Conservation (phyloP, 2,113 vertebrate species). For the Muntiacus reevesi region DNA sequence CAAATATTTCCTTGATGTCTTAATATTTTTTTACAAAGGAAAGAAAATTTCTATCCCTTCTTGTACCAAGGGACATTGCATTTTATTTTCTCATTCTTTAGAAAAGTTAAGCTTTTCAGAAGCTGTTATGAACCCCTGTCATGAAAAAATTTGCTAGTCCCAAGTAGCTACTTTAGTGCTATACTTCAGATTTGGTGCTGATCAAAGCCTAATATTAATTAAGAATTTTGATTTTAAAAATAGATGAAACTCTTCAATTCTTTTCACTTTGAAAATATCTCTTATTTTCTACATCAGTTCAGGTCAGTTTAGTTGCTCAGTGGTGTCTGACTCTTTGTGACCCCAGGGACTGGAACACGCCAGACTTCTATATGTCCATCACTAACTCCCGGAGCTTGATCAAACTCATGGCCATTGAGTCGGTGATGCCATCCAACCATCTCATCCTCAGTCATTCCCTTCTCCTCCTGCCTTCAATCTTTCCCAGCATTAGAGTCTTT, state of each 20-base stretch:
- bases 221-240: conserved; percentile 41
- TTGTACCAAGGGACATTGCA: neutral
- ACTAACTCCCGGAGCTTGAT: neutral
- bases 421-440: neutral
- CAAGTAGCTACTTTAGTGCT: neutral
- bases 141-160: conserved; percentile 6
- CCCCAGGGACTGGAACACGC: neutral
- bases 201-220: conserved; percentile 7
- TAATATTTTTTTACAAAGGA: neutral
- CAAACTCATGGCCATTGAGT: neutral
- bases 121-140: neutral
- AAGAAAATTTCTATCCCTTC: neutral
- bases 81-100: conserved; percentile 26
- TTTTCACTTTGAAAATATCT: conserved; percentile 32
- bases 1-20: neutral
- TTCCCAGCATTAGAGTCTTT: neutral
- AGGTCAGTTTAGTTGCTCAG: neutral
- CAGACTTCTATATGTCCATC: neutral
- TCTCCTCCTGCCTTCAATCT: neutral
- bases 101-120: neutral
- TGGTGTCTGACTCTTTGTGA: neutral
- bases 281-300: neutral
- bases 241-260: neutral
- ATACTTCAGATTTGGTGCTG: neutral
- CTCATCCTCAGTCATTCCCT: neutral